A percentile compares a stretch with the other conserved stretches of the same genome.
Evolutionary conservation across 2,888 invertebrate genomes (phyloP).

Genomic region (Drosophila atripex): DNA sequence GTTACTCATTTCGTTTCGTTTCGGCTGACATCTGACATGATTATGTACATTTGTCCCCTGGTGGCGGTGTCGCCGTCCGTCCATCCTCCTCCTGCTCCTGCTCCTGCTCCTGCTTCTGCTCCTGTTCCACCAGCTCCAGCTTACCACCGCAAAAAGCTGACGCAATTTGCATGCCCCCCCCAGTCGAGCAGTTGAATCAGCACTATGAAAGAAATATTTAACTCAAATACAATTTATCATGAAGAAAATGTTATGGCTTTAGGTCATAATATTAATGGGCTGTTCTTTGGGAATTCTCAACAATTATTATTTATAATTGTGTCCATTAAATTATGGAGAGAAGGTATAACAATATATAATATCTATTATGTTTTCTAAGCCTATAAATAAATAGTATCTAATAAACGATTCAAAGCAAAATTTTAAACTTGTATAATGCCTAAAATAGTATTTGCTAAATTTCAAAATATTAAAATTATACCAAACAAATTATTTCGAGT

Average conservation of each 20-base stretch:
- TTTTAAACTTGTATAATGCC: too few relatives aligned
- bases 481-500: background rate
- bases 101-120: background rate
- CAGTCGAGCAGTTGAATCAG: constrained; percentile 8
- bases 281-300: background rate
- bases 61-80: constrained; percentile 19
- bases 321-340: background rate
- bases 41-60: constrained; percentile 72
- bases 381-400: too few relatives aligned
- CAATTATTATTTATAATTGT: background rate
- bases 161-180: constrained; percentile 61
- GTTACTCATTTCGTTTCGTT: constrained; percentile 56
- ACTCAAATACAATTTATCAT: background rate
- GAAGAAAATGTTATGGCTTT: background rate
- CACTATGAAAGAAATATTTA: constrained; percentile 8
- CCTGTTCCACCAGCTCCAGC: background rate
- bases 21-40: constrained; percentile 76
- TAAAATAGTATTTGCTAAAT: background rate
- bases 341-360: too few relatives aligned
- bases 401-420: too few relatives aligned
- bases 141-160: constrained; percentile 38
- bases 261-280: background rate
- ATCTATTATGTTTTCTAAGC: too few relatives aligned
- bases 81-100: background rate
- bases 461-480: background rate